A percentile compares a stretch with the other conserved stretches of the same genome.
Evolutionary conservation across 2,888 invertebrate species (phyloP).

Genomic region (Troides aeacus): DNA sequence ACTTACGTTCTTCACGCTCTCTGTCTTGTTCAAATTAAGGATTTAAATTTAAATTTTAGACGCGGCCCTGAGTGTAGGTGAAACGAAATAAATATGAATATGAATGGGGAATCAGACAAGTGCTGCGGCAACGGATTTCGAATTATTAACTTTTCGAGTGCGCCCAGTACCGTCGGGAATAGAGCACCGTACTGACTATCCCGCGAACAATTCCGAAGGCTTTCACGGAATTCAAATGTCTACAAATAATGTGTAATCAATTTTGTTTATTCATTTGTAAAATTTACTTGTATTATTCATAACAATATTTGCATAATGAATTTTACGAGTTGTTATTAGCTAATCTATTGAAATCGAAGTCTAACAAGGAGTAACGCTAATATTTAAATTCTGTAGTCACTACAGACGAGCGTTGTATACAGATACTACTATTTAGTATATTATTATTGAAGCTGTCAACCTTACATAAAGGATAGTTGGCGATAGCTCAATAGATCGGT

Average conservation of each 20-base stretch:
- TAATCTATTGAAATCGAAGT: background rate
- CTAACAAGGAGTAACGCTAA: too few species aligned
- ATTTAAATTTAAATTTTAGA: slow-evolving; percentile 72
- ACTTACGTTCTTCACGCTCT: slow-evolving; percentile 36
- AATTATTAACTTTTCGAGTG: slow-evolving; percentile 78
- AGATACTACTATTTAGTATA: too few species aligned
- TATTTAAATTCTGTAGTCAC: too few species aligned
- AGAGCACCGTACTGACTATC: slow-evolving; percentile 36
- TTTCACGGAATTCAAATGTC: background rate
- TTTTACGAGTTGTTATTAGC: background rate
- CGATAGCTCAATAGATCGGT: too few species aligned
- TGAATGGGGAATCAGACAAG: slow-evolving; percentile 76
- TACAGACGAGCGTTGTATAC: too few species aligned
- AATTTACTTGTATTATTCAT: background rate
- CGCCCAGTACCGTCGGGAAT: slow-evolving; percentile 57
- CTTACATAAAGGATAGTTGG: too few species aligned
- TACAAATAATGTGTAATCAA: background rate
- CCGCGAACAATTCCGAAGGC: slow-evolving; percentile 55
- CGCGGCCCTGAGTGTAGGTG: slow-evolving; percentile 67
- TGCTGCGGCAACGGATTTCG: slow-evolving; percentile 65
- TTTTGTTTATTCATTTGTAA: background rate
- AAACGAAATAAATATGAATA: slow-evolving; percentile 80
- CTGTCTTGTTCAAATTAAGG: slow-evolving; percentile 74
- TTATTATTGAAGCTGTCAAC: too few species aligned
- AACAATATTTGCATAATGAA: background rate